Conservation (phyloP, 2,797 vertebrate genomes). For the Notolabrus celidotus region DNA sequence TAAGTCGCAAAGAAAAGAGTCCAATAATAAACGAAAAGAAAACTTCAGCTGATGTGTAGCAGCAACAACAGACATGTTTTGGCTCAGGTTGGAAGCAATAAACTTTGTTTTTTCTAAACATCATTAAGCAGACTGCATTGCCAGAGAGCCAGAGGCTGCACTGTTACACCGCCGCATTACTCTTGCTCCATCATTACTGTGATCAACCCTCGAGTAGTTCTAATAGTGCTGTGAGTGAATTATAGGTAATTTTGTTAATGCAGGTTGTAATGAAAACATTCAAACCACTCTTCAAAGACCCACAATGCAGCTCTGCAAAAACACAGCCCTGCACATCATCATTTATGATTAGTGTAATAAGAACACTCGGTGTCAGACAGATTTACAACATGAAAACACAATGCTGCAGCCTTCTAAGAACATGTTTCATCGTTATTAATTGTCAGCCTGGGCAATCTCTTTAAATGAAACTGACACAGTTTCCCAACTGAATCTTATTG, state of each 20-base stretch:
- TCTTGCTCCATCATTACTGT: slow-evolving; percentile 10
- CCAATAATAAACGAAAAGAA: not conserved
- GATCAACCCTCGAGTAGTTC: not conserved
- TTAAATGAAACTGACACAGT: not conserved
- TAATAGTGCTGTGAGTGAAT: not conserved
- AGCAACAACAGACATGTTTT: not conserved
- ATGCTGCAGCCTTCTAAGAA: not conserved
- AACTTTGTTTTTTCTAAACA: not conserved
- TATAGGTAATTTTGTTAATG: not conserved
- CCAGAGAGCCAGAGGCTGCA: not conserved
- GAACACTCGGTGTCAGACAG: not conserved
- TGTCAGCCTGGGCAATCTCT: not conserved
- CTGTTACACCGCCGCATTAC: not conserved
- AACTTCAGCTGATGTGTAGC: not conserved
- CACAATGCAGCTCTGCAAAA: slow-evolving; percentile 1
- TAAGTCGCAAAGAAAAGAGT: not conserved
- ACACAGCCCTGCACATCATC: not conserved
- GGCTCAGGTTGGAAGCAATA: not conserved
- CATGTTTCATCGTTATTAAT: not conserved
- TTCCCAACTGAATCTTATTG: too few species aligned
- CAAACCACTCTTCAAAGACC: not conserved
- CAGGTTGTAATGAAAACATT: not conserved
- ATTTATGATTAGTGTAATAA: not conserved
- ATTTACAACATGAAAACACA: slow-evolving; percentile 3
- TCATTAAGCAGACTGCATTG: slow-evolving; percentile 1